These are phyloP conservation scores for Parazoanthus darwini DNA, from an alignment of 92 coral and sea anemone species.

Conservation along the genomic window DNA sequence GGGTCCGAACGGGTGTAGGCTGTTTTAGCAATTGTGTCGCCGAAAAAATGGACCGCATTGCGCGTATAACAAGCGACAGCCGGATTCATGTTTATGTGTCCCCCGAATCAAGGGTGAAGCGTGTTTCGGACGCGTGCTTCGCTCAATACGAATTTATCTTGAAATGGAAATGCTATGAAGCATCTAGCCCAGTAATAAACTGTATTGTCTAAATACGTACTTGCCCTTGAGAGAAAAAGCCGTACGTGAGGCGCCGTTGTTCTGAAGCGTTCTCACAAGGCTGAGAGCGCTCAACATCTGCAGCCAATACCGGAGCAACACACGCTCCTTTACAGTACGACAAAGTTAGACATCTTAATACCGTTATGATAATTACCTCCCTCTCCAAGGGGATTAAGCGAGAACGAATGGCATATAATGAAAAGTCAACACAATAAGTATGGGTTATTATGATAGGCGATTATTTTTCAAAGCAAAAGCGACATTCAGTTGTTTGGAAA, in stretches of 20 bases:
- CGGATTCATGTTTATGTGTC: background rate
- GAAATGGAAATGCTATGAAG: slow-evolving; percentile 30
- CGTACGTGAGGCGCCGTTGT: slow-evolving; percentile 39
- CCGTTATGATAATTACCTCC: background rate
- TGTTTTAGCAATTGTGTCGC: background rate
- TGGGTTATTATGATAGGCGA: background rate
- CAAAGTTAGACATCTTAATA: background rate
- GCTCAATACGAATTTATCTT: slow-evolving; percentile 12
- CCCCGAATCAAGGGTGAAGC: slow-evolving; percentile 14
- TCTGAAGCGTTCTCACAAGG: background rate
- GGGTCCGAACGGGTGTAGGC: background rate
- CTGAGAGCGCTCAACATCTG: background rate
- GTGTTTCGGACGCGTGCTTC: slow-evolving; percentile 2
- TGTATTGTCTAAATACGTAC: slow-evolving; percentile 25
- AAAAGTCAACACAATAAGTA: slow-evolving; percentile 32
- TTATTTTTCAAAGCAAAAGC: slow-evolving; percentile 21
- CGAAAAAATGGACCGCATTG: background rate
- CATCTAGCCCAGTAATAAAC: slow-evolving; percentile 8
- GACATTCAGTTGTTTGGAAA: background rate
- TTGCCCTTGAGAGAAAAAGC: slow-evolving; percentile 4
- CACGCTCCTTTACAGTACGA: background rate
- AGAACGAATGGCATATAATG: slow-evolving; percentile 34
- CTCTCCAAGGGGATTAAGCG: slow-evolving; percentile 11
- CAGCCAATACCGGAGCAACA: slow-evolving; percentile 3
- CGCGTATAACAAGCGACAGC: background rate